These are phyloP conservation scores for Pandion haliaetus DNA, from an alignment of 2,113 vertebrate genomes.

Conservation along the genomic window DNA sequence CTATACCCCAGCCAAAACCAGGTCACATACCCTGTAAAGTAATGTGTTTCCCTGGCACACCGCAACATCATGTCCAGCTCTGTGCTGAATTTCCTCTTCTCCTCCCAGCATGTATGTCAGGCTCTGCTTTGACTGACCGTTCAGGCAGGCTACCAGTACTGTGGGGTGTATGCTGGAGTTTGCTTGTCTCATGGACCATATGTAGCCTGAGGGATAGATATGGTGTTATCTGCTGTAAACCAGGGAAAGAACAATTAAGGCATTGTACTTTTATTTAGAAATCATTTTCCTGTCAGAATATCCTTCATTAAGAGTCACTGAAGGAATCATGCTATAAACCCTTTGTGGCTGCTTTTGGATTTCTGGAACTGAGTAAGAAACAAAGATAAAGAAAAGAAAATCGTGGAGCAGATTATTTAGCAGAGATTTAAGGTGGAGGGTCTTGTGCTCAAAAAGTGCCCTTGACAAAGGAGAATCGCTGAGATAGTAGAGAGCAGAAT, in stretches of 20 bases:
- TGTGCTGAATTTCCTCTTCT: neutral
- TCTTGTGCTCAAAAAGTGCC: neutral
- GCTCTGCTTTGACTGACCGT: neutral
- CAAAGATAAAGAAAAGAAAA: neutral
- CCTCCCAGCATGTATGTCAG: neutral
- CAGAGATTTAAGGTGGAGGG: neutral
- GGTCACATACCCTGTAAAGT: neutral
- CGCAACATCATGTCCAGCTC: rapidly evolving
- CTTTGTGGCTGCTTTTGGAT: neutral
- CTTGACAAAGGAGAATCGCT: neutral
- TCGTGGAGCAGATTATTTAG: neutral
- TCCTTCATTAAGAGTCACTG: neutral
- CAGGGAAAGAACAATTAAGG: neutral
- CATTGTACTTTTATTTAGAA: neutral
- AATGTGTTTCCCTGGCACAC: neutral
- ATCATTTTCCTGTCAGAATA: neutral
- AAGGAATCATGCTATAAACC: neutral
- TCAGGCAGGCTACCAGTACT: neutral
- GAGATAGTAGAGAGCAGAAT: neutral
- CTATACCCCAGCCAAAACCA: too few relatives aligned
- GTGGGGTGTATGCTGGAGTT: neutral
- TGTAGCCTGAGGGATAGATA: neutral
- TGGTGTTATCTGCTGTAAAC: neutral
- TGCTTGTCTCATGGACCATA: rapidly evolving
- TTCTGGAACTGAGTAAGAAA: neutral